Conservation (phyloP, 2,113 vertebrate species). For the Hyperopisus bebe region DNA sequence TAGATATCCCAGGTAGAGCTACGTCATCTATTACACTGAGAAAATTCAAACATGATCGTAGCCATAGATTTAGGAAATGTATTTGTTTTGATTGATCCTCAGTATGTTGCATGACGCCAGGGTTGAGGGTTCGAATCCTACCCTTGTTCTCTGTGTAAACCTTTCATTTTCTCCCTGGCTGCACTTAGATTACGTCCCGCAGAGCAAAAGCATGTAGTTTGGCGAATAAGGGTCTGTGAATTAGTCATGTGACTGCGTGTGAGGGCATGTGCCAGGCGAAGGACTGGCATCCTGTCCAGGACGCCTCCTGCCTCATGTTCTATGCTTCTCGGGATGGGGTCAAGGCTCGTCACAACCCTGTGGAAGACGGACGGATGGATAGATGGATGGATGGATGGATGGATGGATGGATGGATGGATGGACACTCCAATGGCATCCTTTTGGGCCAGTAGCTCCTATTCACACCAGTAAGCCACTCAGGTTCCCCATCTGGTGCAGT, state of each 20-base stretch:
- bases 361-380: not conserved
- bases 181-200: not conserved
- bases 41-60: not conserved
- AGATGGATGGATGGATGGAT: not conserved
- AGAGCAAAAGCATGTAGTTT: not conserved
- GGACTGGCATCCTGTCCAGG: not conserved
- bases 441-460: not conserved
- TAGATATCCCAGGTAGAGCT: not conserved
- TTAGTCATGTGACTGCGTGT: not conserved
- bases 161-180: not conserved
- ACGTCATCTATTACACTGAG: not conserved
- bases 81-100: not conserved
- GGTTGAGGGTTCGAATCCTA: not conserved
- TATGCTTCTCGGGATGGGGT: not conserved
- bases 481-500: not conserved
- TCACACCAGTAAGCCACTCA: not conserved
- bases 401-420: not conserved
- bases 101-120: not conserved
- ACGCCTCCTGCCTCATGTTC: not conserved
- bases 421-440: not conserved
- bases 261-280: not conserved
- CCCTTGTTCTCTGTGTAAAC: not conserved
- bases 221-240: not conserved
- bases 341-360: not conserved
- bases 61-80: not conserved